Conservation (phyloP, 2,888 invertebrate species). For the Lepidochrysops patricia region DNA sequence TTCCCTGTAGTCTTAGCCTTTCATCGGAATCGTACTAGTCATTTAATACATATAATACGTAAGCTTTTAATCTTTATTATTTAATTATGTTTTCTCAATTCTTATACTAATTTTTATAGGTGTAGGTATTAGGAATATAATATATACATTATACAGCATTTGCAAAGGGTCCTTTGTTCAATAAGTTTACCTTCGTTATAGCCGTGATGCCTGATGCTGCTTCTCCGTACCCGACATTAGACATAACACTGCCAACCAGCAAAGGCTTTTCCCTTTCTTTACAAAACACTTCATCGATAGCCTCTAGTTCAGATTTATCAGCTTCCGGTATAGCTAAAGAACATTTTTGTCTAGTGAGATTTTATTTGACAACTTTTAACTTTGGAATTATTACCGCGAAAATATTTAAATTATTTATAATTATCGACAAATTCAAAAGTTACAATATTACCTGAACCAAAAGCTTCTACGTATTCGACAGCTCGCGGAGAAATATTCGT, state of each 20-base stretch:
- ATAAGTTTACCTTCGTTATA: slow-evolving; percentile 66
- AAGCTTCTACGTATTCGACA: slow-evolving; percentile 88
- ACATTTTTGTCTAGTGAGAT: too few species aligned
- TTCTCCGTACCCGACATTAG: slow-evolving; percentile 63
- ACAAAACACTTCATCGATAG: slow-evolving; percentile 75
- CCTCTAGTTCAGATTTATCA: slow-evolving; percentile 79
- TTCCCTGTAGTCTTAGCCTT: too few species aligned
- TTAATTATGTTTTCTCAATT: background rate
- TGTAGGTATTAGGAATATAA: too few species aligned
- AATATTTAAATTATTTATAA: background rate
- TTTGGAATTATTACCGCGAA: too few species aligned
- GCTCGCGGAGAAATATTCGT: slow-evolving; percentile 77
- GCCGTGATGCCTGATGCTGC: slow-evolving; percentile 67
- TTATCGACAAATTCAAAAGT: too few species aligned
- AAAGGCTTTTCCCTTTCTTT: slow-evolving; percentile 70
- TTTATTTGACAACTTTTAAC: too few species aligned
- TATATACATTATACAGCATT: too few species aligned
- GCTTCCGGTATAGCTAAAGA: slow-evolving; percentile 66
- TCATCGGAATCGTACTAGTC: too few species aligned
- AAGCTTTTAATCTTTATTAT: too few species aligned
- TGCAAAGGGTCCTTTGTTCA: too few species aligned
- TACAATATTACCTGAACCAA: slow-evolving; percentile 84
- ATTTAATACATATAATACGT: too few species aligned
- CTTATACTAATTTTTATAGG: background rate
- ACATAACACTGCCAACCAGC: slow-evolving; percentile 69